Base-by-base conservation (phyloP, 2,888 invertebrate species). In the Melipona beecheii region DNA sequence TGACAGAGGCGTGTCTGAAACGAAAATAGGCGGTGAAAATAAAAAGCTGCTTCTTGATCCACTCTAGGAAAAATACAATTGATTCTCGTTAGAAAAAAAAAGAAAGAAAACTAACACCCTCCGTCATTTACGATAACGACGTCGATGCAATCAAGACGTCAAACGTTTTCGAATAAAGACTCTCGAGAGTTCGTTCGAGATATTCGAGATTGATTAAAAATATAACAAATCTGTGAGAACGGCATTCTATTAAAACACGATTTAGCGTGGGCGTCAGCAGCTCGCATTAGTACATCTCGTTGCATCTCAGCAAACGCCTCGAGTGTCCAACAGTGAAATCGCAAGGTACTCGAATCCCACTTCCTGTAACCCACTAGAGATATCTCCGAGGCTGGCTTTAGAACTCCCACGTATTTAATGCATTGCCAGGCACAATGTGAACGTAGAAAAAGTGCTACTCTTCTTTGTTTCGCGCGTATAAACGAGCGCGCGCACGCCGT, bases 1-100 rank as follows among this genome's bases (percentile, higher is more conserved):
- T 82, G 96, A 95, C 91, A 95, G 93, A 84, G 95, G 94, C 24
- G 95, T 95, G 93, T 96, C 96, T 93, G 90, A 78, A 92, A 93
- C 87, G 89, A 83, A 90, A 90, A 86, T 90, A 90, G 87, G 80
- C 79, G 79, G 87, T 87, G 78, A 65, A 78, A 86, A 78, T 73
- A 85, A 89, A 89, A 85, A 71, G 64, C 60, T 6, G 58, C 75
- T 71, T 73, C 75, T 64, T 70, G 65, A 83, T 85, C 52, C 81
- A 43, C 75, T 78, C 68, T 43, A 52, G 19, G 24, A 65, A 72
- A 56, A 43, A 19, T 72, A 9, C 36, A 21, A 50, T 64, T 24
- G n/a, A 36, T 31, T 21, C 3, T 24, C 4, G 0, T 19, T 15
- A 52, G 4, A 36, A 36, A 36, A 36, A 36, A 36, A 36, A 36